Percentiles rank a stretch among this genome's conserved stretches.
Conservation (phyloP, 2,797 vertebrate species). For the Atherinosoma microstoma region DNA sequence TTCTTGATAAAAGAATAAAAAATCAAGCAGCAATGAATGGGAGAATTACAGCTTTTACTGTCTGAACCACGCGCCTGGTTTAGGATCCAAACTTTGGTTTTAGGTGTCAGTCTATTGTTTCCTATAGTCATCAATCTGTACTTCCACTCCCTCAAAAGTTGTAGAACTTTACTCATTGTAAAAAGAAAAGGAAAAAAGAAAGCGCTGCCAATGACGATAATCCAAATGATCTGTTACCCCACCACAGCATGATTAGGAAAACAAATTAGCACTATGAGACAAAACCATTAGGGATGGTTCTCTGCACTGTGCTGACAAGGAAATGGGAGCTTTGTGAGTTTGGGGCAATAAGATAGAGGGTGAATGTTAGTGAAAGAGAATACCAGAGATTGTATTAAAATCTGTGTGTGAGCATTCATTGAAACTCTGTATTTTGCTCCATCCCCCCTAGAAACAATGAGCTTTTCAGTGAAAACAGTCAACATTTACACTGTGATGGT, state of each 20-base stretch:
- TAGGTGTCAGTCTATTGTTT: background rate
- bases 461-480: constrained; percentile 67
- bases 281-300: constrained; percentile 43
- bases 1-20: background rate
- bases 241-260: constrained; percentile 19
- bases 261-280: constrained; percentile 22
- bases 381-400: constrained; percentile 72
- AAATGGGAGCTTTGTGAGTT: constrained; percentile 51
- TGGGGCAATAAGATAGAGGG: constrained; percentile 59
- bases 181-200: background rate
- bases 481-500: constrained; percentile 69
- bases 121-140: background rate
- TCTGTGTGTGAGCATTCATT: constrained; percentile 69
- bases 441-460: constrained; percentile 60
- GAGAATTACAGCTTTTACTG: background rate
- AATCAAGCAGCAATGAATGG: background rate
- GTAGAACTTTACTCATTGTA: background rate
- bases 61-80: background rate
- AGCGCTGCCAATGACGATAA: background rate
- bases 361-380: constrained; percentile 78
- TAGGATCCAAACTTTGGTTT: background rate
- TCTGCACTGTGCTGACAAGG: constrained; percentile 42
- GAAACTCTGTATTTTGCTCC: constrained; percentile 27
- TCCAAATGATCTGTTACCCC: background rate
- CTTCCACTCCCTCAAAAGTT: background rate